A percentile compares a stretch with the other conserved stretches of the same genome.
Conservation (phyloP, 2,888 invertebrate species). For the Brenthis hecate region DNA sequence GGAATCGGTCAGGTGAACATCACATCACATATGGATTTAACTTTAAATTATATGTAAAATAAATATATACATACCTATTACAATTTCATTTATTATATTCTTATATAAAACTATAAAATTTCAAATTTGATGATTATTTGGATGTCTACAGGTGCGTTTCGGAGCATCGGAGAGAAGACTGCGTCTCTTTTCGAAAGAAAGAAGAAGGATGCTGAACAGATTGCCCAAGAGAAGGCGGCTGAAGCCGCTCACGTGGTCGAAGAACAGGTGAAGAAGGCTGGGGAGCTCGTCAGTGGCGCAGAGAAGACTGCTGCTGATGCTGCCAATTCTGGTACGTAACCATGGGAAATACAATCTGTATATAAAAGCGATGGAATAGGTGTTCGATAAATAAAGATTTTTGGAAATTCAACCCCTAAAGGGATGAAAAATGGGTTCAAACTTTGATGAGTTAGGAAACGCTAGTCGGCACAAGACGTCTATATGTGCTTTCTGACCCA, state of each 20-base stretch:
- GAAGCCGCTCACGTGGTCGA: slow-evolving; percentile 84
- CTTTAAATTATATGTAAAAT: no score
- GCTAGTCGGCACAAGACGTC: no score
- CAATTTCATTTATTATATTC: no score
- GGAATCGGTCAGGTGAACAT: no score
- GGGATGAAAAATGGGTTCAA: no score
- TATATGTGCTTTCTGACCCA: no score
- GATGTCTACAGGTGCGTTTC: slow-evolving; percentile 82
- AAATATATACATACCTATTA: no score
- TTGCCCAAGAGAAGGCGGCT: slow-evolving; percentile 84
- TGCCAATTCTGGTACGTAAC: slow-evolving; percentile 64
- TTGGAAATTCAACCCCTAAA: neutral
- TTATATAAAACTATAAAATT: no score
- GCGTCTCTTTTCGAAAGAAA: slow-evolving; percentile 87
- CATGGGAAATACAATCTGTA: neutral
- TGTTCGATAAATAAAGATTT: neutral
- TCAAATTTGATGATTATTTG: slow-evolving; percentile 5
- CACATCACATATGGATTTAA: no score
- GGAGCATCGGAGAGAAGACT: slow-evolving; percentile 87
- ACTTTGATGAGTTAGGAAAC: no score
- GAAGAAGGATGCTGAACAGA: slow-evolving; percentile 86
- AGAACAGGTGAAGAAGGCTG: slow-evolving; percentile 84
- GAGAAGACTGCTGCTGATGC: slow-evolving; percentile 80
- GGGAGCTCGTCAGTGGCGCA: slow-evolving; percentile 82
- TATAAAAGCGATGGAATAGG: neutral